Base-by-base conservation (phyloP, 2,888 invertebrate species). In the Eilema depressum region DNA sequence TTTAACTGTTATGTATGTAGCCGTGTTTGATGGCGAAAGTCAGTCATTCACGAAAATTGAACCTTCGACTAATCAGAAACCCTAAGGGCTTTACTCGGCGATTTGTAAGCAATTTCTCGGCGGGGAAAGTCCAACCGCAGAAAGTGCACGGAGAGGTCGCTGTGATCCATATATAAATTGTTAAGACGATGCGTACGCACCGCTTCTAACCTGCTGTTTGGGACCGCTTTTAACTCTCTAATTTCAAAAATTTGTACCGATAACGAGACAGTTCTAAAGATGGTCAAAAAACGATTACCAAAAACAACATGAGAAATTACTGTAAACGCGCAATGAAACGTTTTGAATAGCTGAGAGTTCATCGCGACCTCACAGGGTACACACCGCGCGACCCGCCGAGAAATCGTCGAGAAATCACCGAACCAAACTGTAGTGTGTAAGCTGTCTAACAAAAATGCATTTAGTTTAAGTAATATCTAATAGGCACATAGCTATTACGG, bases 401-500 rank as follows among this genome's bases (percentile, higher is more conserved):
- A 20, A 53, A 53, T 53, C 2, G 53, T 2, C n/a, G n/a, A 53
- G 53, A 53, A 53, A 53, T 53, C 53, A n/a, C n/a, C 53, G 20
- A 53, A 53, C 20, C 47, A 41, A 41, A 17, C 17, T 4, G 20
- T 20, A 53, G 20, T n/a, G 53, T 53, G 53, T 20, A 47, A 47
- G 20, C 17, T 47, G 41, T 53, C 53, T 20, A n/a, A 41, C 33
- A 63, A 41, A 20, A 69, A 66, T 59, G 57, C 57, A 66, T 72
- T 63, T 60, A 63, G 33, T 53, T 69, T 41, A 70, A 73, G 74
- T 70, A 75, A 71, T 75, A 73, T 78, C 76, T 81, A 83, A 83
- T 25, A 79, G 79, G 76, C 81, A 79, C 70, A 68, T 74, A 78
- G 78, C 71, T 68, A 53, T 59, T 41, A 47, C 2, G 61, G n/a